These are phyloP conservation scores for Euphydryas editha DNA, from an alignment of 2,888 invertebrate genomes.

Conservation along the genomic window DNA sequence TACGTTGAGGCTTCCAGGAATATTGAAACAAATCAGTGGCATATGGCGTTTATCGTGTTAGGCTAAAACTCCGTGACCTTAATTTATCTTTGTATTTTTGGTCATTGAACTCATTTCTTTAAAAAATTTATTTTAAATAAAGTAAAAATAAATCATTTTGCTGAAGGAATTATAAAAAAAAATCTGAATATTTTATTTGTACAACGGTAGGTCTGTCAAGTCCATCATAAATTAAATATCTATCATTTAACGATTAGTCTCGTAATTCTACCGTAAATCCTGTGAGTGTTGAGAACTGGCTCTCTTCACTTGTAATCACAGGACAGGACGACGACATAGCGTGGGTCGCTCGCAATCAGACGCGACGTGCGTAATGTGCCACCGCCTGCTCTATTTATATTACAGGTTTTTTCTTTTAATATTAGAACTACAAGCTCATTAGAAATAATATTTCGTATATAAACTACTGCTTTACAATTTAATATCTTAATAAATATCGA, in stretches of 20 bases:
- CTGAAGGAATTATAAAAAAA: neutral
- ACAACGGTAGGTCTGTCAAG: neutral
- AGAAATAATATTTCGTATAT: neutral
- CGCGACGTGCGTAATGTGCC: constrained; percentile 19
- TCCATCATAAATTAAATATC: neutral
- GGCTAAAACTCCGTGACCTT: neutral
- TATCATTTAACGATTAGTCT: constrained; percentile 3
- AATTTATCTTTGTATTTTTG: neutral
- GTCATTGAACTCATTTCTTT: neutral
- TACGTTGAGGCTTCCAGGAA: constrained; percentile 38
- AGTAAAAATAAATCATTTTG: neutral
- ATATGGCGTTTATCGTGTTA: constrained; percentile 1
- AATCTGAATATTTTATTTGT: neutral
- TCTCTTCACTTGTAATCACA: constrained; percentile 25
- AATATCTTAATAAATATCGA: neutral
- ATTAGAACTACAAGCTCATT: neutral
- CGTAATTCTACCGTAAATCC: constrained; percentile 7
- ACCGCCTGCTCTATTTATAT: constrained; percentile 12
- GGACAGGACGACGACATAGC: constrained; percentile 23
- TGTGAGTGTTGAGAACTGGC: constrained; percentile 4
- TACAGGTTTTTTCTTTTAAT: neutral
- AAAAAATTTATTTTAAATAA: neutral
- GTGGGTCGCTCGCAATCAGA: constrained; percentile 37
- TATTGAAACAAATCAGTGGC: constrained; percentile 24
- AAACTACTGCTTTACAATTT: neutral